Conservation (phyloP, 1,140 invertebrate genomes). For the Pygmarrhopalites habei region DNA sequence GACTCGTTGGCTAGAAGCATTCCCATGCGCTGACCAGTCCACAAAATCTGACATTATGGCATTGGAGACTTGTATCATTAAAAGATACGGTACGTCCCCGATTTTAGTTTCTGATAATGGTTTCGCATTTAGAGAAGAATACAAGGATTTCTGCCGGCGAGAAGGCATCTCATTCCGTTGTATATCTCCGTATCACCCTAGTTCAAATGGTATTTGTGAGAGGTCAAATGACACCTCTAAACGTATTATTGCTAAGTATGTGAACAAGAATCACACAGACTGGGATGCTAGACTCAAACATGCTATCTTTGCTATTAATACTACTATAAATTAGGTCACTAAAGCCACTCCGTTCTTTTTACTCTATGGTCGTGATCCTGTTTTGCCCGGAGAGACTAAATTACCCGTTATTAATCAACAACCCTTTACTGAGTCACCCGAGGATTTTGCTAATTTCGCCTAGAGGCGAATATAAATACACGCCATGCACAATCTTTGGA, state of each 20-base stretch:
- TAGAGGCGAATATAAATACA: not conserved
- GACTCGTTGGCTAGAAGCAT: not conserved
- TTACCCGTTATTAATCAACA: not conserved
- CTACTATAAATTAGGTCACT: not conserved
- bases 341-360: not conserved
- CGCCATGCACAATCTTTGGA: not conserved
- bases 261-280: not conserved
- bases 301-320: not conserved
- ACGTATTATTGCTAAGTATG: not conserved
- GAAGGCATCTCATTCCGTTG: not conserved
- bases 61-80: not conserved
- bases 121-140: not conserved
- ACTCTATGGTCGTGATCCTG: not conserved
- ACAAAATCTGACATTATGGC: not conserved
- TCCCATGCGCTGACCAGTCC: not conserved
- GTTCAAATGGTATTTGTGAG: not conserved
- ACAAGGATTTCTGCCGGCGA: not conserved
- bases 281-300: not conserved
- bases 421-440: not conserved
- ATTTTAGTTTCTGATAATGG: not conserved
- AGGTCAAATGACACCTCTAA: not conserved
- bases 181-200: not conserved
- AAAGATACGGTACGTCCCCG: not conserved
- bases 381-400: not conserved
- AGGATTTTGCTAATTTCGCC: not conserved